Evolutionary conservation across 1,140 invertebrate genomes (phyloP).

Genomic region (Panagrolaimus sp.): DNA sequence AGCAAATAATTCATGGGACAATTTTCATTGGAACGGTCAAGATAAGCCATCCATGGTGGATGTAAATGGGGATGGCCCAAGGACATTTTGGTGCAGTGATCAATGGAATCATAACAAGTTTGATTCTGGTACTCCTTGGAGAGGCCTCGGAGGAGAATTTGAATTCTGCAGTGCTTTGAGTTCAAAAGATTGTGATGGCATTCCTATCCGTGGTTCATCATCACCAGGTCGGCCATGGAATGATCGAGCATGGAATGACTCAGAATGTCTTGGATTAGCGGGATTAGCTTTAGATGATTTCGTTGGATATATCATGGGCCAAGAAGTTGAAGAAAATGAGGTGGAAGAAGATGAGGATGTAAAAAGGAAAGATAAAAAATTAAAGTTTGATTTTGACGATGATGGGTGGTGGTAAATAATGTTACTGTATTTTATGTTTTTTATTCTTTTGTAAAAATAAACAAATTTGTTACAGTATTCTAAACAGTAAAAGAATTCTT

Average conservation of each 20-base stretch:
- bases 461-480: too few relatives aligned
- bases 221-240: not conserved
- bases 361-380: not conserved
- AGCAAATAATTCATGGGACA: conserved; percentile 36
- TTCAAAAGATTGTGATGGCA: conserved; percentile 9
- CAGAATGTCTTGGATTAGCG: not conserved
- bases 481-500: too few relatives aligned
- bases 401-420: too few relatives aligned
- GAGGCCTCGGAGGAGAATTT: not conserved
- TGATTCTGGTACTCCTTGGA: conserved; percentile 32
- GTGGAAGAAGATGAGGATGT: not conserved
- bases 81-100: conserved; percentile 45
- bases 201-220: not conserved
- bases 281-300: not conserved
- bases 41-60: conserved; percentile 38
- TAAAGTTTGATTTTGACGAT: too few relatives aligned
- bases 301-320: not conserved
- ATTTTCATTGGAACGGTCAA: conserved; percentile 42
- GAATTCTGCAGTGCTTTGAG: not conserved
- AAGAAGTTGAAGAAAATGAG: not conserved
- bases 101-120: conserved; percentile 42
- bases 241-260: not conserved
- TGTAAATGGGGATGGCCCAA: conserved; percentile 34
- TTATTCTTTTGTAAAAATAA: too few relatives aligned
- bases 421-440: too few relatives aligned